These are phyloP conservation scores for Eubasilissa splendida DNA, from an alignment of 2,888 invertebrate species.

Conservation along the genomic window DNA sequence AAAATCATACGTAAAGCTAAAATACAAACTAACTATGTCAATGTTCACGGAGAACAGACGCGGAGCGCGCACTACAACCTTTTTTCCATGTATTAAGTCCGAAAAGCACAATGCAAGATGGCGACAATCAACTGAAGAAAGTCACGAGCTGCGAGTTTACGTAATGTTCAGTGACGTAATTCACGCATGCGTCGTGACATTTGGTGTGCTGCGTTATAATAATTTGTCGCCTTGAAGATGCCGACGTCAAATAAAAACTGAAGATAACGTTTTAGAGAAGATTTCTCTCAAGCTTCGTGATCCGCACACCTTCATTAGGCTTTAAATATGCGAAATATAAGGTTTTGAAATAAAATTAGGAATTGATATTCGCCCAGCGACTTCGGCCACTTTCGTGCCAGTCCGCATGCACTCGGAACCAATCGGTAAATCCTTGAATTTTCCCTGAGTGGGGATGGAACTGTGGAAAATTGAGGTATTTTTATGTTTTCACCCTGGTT, in stretches of 20 bases:
- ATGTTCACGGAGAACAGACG: slow-evolving; percentile 51
- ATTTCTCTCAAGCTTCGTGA: slow-evolving; percentile 30
- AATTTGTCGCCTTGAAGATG: slow-evolving; percentile 26
- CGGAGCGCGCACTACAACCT: slow-evolving; percentile 51
- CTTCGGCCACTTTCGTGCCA: slow-evolving; percentile 33
- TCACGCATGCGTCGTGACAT: slow-evolving; percentile 52
- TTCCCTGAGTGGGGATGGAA: slow-evolving; percentile 34
- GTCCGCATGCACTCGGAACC: slow-evolving; percentile 31
- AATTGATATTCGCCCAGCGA: slow-evolving; percentile 27
- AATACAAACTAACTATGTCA: slow-evolving; percentile 53
- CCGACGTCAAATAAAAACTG: slow-evolving; percentile 31
- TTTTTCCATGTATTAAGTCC: slow-evolving; percentile 52
- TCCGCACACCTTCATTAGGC: slow-evolving; percentile 36
- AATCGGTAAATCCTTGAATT: slow-evolving; percentile 44
- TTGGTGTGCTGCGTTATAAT: slow-evolving; percentile 36
- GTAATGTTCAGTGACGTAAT: slow-evolving; percentile 58
- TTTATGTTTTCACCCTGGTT: slow-evolving; percentile 30
- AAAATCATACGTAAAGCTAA: slow-evolving; percentile 53
- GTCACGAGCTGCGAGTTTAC: slow-evolving; percentile 57
- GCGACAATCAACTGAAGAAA: slow-evolving; percentile 57
- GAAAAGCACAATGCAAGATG: slow-evolving; percentile 56
- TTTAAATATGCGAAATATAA: slow-evolving; percentile 10
- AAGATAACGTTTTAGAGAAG: slow-evolving; percentile 15
- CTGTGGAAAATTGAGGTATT: slow-evolving; percentile 34
- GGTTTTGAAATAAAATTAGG: slow-evolving; percentile 28